These are phyloP conservation scores for Pterophyllum scalare DNA, from an alignment of 2,113 vertebrate genomes.

Conservation along the genomic window DNA sequence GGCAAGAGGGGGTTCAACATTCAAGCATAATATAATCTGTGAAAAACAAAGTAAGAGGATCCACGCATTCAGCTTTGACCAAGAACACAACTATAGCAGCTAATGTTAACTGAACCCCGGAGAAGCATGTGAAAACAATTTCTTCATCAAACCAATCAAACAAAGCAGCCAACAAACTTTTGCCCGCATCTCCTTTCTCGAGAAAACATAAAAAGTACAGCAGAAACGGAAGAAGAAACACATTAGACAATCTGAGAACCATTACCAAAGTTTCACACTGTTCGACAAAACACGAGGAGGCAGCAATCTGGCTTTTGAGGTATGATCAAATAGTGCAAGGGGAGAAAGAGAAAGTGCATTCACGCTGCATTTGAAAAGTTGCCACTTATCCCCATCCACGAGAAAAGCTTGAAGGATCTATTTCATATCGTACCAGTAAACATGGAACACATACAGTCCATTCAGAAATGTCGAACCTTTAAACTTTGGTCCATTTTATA, in stretches of 20 bases:
- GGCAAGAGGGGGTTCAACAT: too few relatives aligned
- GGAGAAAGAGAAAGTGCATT: background rate
- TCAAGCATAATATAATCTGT: background rate
- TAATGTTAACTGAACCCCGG: background rate
- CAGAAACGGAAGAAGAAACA: background rate
- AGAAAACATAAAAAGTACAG: background rate
- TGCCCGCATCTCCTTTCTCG: background rate
- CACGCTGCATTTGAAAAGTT: constrained; percentile 11
- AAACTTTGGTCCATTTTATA: background rate
- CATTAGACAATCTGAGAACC: background rate
- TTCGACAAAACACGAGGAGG: background rate
- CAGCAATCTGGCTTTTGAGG: background rate
- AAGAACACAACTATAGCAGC: background rate
- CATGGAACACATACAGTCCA: background rate
- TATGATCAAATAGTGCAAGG: background rate
- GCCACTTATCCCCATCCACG: background rate
- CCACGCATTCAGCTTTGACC: background rate
- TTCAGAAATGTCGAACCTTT: background rate
- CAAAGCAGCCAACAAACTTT: background rate
- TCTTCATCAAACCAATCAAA: background rate
- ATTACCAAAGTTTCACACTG: background rate
- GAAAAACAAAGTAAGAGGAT: background rate
- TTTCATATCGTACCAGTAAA: background rate
- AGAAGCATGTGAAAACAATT: background rate
- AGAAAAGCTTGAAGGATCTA: background rate